A percentile compares a stretch with the other conserved stretches of the same genome.
phyloP scores from a whole-genome alignment of 2,113 vertebrate species.

The Lampris incognitus region DNA sequence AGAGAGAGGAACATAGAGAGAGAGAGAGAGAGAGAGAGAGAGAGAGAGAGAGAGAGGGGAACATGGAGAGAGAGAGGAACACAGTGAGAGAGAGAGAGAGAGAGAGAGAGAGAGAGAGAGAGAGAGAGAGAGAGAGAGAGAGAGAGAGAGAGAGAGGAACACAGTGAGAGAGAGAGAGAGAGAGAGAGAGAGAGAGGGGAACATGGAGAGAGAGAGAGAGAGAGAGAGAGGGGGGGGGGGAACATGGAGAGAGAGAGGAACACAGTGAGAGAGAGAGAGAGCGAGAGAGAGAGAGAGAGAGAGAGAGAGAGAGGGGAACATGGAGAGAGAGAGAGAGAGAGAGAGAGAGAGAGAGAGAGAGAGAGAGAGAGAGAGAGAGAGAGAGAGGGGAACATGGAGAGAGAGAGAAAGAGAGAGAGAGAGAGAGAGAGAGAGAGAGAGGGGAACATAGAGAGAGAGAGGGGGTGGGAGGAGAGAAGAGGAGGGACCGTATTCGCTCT shows the following conservation, averaged over 20 bases:
- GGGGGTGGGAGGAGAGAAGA: constrained; percentile 55
- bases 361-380: constrained; percentile 50
- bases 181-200: constrained; percentile 55
- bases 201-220: not conserved
- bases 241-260: constrained; percentile 65
- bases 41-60: constrained; percentile 57
- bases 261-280: not conserved
- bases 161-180: constrained; percentile 37
- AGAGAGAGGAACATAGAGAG: constrained; percentile 54
- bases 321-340: constrained; percentile 26
- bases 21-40: constrained; percentile 54
- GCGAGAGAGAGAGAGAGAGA: constrained; percentile 10
- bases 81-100: constrained; percentile 43
- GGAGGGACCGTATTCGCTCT: constrained; percentile 66
- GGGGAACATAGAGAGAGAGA: constrained; percentile 36
- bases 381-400: not conserved
- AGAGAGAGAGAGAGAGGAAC: constrained; percentile 54
- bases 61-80: no score
- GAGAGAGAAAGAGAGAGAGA: constrained; percentile 9
- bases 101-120: constrained; percentile 59
- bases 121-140: constrained; percentile 53
- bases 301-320: not conserved
- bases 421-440: not conserved
- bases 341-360: constrained; percentile 20
- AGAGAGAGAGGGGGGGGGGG: constrained; percentile 35